Conservation (phyloP, 2,888 invertebrate species). For the Icerya purchasi region DNA sequence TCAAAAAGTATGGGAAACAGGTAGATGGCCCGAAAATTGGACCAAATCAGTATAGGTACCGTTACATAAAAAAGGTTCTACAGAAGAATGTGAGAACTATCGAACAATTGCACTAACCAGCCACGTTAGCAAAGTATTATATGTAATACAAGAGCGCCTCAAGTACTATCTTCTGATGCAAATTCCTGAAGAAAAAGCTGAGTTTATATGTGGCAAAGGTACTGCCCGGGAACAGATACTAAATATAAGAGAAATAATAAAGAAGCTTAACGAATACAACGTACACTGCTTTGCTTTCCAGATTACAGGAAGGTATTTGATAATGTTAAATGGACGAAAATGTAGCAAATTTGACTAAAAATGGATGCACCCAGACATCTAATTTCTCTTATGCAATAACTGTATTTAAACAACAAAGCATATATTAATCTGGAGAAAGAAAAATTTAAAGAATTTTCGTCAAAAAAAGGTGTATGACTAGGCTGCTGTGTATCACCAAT, state of each 20-base stretch:
- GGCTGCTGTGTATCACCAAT: no score
- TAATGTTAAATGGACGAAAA: not conserved
- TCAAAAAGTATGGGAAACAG: not conserved
- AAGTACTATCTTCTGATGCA: not conserved
- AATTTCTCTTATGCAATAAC: not conserved
- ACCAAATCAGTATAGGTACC: no score
- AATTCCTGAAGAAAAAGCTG: not conserved
- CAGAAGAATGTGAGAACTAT: constrained; percentile 4
- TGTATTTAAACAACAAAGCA: not conserved
- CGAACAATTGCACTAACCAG: constrained; percentile 3
- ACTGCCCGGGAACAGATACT: not conserved
- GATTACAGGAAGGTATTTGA: not conserved
- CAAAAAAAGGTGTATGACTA: not conserved
- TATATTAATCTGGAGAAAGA: not conserved
- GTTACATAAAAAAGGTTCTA: constrained; percentile 2
- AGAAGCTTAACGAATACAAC: not conserved
- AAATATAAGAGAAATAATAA: not conserved
- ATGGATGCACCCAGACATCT: not conserved
- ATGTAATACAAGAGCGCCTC: not conserved
- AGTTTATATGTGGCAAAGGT: not conserved
- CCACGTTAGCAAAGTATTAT: constrained; percentile 9
- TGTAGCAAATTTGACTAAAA: not conserved
- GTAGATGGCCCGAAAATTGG: no score
- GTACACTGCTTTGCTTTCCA: not conserved
- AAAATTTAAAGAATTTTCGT: not conserved